phyloP scores from a whole-genome alignment of 2,113 vertebrate species.

The Peromyscus californicus region DNA sequence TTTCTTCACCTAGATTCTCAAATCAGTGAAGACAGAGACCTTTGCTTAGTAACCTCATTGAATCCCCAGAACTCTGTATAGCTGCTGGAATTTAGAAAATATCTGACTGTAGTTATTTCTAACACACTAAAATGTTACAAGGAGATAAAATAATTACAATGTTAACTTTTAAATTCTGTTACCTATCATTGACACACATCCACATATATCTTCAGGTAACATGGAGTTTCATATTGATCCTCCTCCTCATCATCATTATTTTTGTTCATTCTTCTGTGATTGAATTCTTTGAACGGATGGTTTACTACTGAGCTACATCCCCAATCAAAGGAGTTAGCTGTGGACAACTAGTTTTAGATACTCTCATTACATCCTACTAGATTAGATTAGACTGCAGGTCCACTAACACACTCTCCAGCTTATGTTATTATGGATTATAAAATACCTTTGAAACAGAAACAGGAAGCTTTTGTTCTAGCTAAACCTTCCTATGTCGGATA shows the following conservation, averaged over 20 bases:
- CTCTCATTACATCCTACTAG: background rate
- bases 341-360: background rate
- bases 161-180: background rate
- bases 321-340: no score
- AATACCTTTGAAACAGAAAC: background rate
- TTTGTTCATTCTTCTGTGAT: background rate
- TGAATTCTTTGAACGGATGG: no score
- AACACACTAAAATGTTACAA: background rate
- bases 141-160: background rate
- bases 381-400: background rate
- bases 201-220: background rate
- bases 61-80: background rate
- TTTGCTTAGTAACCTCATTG: background rate
- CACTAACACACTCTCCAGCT: background rate
- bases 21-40: background rate
- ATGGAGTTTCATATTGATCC: no score
- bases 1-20: no score
- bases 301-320: background rate
- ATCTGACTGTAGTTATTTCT: background rate
- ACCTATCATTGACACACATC: background rate
- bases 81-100: background rate
- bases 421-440: background rate
- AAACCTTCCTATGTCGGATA: accelerated
- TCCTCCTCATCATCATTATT: background rate
- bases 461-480: background rate